Conservation (phyloP, 2,888 invertebrate species). For the Cynaeus angustus region DNA sequence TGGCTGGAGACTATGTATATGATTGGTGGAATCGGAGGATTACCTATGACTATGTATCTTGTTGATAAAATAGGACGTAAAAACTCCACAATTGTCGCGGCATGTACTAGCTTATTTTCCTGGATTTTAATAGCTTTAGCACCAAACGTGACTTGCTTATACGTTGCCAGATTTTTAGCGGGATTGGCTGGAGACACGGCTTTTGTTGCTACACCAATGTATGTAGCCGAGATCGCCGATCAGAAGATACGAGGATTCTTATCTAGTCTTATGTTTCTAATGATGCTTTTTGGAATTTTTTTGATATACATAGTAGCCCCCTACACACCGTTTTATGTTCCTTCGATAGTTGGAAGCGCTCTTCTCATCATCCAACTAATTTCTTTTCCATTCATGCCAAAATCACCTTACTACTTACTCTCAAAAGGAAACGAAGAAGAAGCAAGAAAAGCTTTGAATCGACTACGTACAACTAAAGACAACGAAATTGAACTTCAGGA, state of each 20-base stretch:
- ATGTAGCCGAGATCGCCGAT: conserved; percentile 69
- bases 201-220: conserved; percentile 69
- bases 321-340: conserved; percentile 64
- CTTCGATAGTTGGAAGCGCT: conserved; percentile 64
- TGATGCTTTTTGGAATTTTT: conserved; percentile 68
- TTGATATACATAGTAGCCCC: conserved; percentile 64
- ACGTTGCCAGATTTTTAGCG: conserved; percentile 64
- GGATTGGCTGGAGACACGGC: conserved; percentile 69
- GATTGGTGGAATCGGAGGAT: conserved; percentile 60
- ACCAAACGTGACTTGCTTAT: conserved; percentile 59
- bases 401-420: conserved; percentile 68
- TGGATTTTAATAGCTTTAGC: conserved; percentile 66
- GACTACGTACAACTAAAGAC: conserved; percentile 60
- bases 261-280: conserved; percentile 67
- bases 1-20: conserved; percentile 62
- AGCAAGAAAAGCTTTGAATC: conserved; percentile 63
- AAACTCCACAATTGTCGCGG: conserved; percentile 65
- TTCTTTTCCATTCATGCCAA: conserved; percentile 68
- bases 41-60: conserved; percentile 64
- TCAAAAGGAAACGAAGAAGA: conserved; percentile 61
- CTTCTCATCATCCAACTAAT: conserved; percentile 63
- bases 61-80: conserved; percentile 65
- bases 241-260: conserved; percentile 68
- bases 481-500: conserved; percentile 65
- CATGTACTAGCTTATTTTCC: conserved; percentile 62